A percentile compares a stretch with the other conserved stretches of the same genome.
These are phyloP conservation scores for Hydractinia echinata DNA, from an alignment of 30 jellyfish, hydroid and myxozoan species.

Conservation along the genomic window DNA sequence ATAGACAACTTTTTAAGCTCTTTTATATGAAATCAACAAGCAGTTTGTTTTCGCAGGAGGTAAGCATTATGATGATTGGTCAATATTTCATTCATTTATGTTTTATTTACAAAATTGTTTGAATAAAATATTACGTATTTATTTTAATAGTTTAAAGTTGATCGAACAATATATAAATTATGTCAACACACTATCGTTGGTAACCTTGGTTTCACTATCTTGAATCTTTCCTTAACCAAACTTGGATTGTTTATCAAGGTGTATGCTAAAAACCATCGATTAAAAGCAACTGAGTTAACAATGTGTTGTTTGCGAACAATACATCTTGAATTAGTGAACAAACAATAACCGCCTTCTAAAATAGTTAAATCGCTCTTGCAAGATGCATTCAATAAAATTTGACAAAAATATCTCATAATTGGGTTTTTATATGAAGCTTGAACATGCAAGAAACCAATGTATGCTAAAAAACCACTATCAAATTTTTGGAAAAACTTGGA, in stretches of 20 bases:
- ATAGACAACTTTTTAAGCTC: too few relatives aligned
- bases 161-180: too few relatives aligned
- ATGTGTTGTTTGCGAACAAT: background rate
- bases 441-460: constrained; percentile 8
- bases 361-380: background rate
- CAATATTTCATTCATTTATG: too few relatives aligned
- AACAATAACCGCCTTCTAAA: background rate
- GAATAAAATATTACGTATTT: too few relatives aligned
- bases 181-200: too few relatives aligned
- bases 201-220: background rate
- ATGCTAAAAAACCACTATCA: constrained; percentile 13
- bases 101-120: too few relatives aligned
- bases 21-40: too few relatives aligned
- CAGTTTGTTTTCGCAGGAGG: too few relatives aligned
- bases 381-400: background rate
- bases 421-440: constrained; percentile 17
- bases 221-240: background rate
- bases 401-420: constrained; percentile 13
- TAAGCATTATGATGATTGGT: too few relatives aligned
- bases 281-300: background rate
- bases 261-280: constrained; percentile 22
- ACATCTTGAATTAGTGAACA: background rate
- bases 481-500: background rate
- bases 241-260: background rate
- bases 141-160: too few relatives aligned